Conservation (phyloP, 2,888 invertebrate species). For the Apotomis betuletana region DNA sequence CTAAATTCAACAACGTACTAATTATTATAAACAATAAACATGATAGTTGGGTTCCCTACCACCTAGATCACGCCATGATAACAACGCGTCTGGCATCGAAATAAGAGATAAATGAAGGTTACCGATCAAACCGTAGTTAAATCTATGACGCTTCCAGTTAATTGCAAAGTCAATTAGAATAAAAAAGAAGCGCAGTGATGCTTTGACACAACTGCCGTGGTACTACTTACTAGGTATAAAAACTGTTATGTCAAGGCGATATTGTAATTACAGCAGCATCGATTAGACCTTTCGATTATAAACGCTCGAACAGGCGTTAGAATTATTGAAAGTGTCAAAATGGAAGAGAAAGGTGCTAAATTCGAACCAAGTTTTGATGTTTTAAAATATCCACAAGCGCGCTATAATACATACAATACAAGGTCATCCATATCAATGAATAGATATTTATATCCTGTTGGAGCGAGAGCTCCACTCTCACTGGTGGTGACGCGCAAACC, state of each 20-base stretch:
- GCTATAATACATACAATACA: slow-evolving; percentile 49
- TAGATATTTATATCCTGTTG: slow-evolving; percentile 51
- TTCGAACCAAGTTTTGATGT: slow-evolving; percentile 10
- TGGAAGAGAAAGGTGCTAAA: slow-evolving; percentile 34
- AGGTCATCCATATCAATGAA: slow-evolving; percentile 65
- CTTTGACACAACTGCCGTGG: neutral
- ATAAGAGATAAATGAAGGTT: slow-evolving; percentile 20
- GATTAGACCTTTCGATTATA: slow-evolving; percentile 6
- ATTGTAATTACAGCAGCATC: slow-evolving; percentile 6
- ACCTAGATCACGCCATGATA: slow-evolving; percentile 6
- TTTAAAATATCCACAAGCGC: slow-evolving; percentile 19
- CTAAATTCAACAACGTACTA: neutral
- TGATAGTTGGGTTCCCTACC: slow-evolving; percentile 8
- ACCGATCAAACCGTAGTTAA: slow-evolving; percentile 16
- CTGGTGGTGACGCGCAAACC: slow-evolving; percentile 38
- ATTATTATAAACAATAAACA: neutral
- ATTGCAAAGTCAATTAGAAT: slow-evolving; percentile 20
- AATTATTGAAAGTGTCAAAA: slow-evolving; percentile 17
- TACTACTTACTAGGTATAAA: slow-evolving; percentile 16
- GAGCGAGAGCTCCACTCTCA: slow-evolving; percentile 36
- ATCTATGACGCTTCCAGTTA: slow-evolving; percentile 16
- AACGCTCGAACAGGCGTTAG: neutral
- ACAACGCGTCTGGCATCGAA: slow-evolving; percentile 9
- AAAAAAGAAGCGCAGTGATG: slow-evolving; percentile 23
- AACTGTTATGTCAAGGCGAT: slow-evolving; percentile 37